Evolutionary conservation across 2,113 vertebrate genomes (phyloP), one percentile per base, ranked within the genome.

Genomic region (Riparia riparia): DNA sequence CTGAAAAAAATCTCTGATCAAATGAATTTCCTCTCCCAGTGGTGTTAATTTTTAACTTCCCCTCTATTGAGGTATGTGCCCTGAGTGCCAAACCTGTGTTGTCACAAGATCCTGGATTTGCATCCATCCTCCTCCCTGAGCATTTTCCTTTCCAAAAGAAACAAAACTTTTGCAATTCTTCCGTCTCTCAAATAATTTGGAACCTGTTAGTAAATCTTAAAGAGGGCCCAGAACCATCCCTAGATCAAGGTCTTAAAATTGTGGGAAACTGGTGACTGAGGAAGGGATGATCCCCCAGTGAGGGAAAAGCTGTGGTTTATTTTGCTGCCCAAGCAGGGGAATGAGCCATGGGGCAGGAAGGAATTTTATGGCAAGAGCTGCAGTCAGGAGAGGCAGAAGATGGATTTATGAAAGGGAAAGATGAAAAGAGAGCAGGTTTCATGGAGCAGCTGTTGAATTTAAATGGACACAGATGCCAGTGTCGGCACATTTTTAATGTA

Each of bases 21-120:
- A 1, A n/a, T 54, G 53, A 3, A 18, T 77, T 91, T 31, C 41
- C 20, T 42, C 49, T 64, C 1, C 22, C 32, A 54, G 19, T 34
- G 50, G 15, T 44, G 54, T 77, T 94, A 44, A 83, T 54, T 57
- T 72, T 94, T 84, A 86, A 86, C 56, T 72, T 61, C 57, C 54
- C 25, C 14, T 41, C 5, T 6, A 0, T 10, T 68, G 45, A 82
- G 44, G 8, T 18, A 3, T 12, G 44, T 21, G 20, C 4, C 0
- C 39, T 18, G 5, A 60, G n/a, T 51, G 61, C 86, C 82, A 69
- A 49, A 21, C 7, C 41, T 47, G 18, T 12, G 8, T 31, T 44
- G 32, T 44, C 68, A 69, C 56, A 12, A 49, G 61, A 3, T 44
- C 50, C 69, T 81, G 21, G 14, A 17, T 26, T 42, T 32, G 10